Base-by-base conservation (phyloP, 2,888 invertebrate genomes). In the Agrochola circellaris region DNA sequence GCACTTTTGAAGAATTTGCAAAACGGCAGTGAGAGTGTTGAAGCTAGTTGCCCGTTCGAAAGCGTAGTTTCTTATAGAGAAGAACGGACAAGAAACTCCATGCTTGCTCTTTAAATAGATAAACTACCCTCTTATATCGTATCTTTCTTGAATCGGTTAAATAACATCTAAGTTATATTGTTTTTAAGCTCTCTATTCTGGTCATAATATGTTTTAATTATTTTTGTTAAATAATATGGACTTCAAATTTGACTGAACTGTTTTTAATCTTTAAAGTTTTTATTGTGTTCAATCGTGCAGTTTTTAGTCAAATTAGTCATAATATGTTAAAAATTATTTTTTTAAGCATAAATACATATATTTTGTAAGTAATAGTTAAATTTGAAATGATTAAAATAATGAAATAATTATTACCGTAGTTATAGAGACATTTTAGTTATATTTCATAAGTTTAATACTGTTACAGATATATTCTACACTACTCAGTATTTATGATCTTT, bases 131-230 rank as follows among this genome's bases (percentile, higher is more conserved):
- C 6, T 11, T 23, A 48, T 11, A 9, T 20, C 2, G 9, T 61
- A n/a, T 58, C 11, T 30, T 75, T 26, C 13, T 45, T 68, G 13
- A 81, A 72, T 75, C 64, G 67, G 64, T 56, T 64, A 54, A 79
- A 45, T 79, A 15, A 26, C 51, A 48, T 26, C 4, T 30, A 73
- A 51, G 58, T 75, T 69, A 38, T 65, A 20, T 30, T 58, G 48
- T 65, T 75, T 72, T 67, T 77, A 87, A 79, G 85, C 81, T 85
- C 80, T 90, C 86, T 88, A 79, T 88, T 89, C 90, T 89, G 89
- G 88, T 89, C 85, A 88, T 86, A 74, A 64, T 71, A 72, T 74
- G 72, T 65, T 76, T 76, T 69, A 73, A 76, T 73, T 66, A 13
- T 56, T 75, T 72, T 73, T 72, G 45, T 70, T 48, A 30, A 23